Conservation (phyloP, 2,113 vertebrate genomes). For the Pseudorectes ferrugineus region DNA sequence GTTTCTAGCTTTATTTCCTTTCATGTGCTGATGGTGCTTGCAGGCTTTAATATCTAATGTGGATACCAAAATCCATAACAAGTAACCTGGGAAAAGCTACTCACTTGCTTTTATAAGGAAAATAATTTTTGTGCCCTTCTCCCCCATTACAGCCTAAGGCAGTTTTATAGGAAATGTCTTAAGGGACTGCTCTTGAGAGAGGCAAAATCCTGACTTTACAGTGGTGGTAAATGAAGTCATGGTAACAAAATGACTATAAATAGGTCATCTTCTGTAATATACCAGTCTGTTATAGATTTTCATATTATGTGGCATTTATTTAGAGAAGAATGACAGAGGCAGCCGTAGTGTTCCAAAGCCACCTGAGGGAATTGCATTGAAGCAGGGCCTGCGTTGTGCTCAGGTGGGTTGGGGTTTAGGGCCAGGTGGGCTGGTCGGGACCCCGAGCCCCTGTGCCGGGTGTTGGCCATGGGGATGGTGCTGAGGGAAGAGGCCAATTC, state of each 20-base stretch:
- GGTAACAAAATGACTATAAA: not conserved
- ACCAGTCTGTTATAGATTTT: not conserved
- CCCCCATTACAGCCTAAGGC: not conserved
- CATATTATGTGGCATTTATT: not conserved
- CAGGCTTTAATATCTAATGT: not conserved
- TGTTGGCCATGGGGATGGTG: fast-evolving
- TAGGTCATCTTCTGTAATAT: not conserved
- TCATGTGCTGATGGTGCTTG: not conserved
- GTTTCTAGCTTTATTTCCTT: not conserved
- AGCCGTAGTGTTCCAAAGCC: not conserved
- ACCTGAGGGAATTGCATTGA: fast-evolving
- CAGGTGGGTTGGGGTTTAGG: fast-evolving
- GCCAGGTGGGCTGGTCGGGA: fast-evolving
- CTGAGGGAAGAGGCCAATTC: no score
- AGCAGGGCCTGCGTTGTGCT: not conserved
- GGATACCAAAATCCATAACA: not conserved
- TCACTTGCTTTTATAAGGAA: not conserved
- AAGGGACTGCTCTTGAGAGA: not conserved
- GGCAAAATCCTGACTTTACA: not conserved
- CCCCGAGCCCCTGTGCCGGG: not conserved
- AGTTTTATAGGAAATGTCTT: not conserved
- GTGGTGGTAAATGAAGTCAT: not conserved
- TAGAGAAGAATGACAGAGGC: not conserved
- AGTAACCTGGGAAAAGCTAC: constrained; percentile 4
- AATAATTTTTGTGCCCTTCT: not conserved